These are phyloP conservation scores for Drosophila micromelanica DNA, from an alignment of 1,140 invertebrate genomes.

Conservation along the genomic window DNA sequence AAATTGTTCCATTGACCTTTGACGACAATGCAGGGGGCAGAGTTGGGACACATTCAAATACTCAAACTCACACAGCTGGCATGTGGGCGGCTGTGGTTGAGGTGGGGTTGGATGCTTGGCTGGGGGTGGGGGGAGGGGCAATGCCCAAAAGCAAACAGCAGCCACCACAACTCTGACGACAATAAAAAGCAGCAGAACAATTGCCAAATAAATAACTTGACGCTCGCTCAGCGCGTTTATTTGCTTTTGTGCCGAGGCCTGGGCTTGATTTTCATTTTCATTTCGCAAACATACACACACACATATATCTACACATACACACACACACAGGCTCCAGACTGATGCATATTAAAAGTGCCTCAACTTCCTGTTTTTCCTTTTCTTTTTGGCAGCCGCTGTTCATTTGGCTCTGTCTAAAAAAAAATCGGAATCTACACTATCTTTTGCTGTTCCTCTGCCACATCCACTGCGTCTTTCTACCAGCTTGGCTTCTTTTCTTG, in stretches of 20 bases:
- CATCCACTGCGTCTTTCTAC: no score
- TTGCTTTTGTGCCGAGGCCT: slow-evolving; percentile 65
- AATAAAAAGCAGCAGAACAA: slow-evolving; percentile 72
- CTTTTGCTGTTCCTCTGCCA: not conserved
- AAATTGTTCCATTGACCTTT: slow-evolving; percentile 81
- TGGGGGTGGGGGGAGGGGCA: no score
- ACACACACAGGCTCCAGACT: slow-evolving; percentile 29
- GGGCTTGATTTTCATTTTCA: slow-evolving; percentile 68
- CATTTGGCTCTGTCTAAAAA: slow-evolving; percentile 48
- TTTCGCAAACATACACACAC: slow-evolving; percentile 40
- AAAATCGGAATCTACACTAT: slow-evolving; percentile 27
- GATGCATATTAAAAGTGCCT: slow-evolving; percentile 75
- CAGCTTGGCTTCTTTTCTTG: slow-evolving; percentile 20
- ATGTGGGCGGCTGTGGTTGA: slow-evolving; percentile 7
- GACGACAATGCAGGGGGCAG: slow-evolving; percentile 33
- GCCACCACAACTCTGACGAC: slow-evolving; percentile 66
- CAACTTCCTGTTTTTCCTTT: slow-evolving; percentile 64
- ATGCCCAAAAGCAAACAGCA: slow-evolving; percentile 72
- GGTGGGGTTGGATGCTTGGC: not conserved
- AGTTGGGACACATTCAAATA: slow-evolving; percentile 40
- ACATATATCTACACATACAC: slow-evolving; percentile 22
- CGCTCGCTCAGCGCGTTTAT: slow-evolving; percentile 67
- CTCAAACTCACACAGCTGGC: slow-evolving; percentile 20
- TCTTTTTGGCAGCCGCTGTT: slow-evolving; percentile 51
- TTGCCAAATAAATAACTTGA: slow-evolving; percentile 82